Evolutionary conservation across 2,113 vertebrate genomes (phyloP).

Genomic region (Phylloscopus trochiloides): DNA sequence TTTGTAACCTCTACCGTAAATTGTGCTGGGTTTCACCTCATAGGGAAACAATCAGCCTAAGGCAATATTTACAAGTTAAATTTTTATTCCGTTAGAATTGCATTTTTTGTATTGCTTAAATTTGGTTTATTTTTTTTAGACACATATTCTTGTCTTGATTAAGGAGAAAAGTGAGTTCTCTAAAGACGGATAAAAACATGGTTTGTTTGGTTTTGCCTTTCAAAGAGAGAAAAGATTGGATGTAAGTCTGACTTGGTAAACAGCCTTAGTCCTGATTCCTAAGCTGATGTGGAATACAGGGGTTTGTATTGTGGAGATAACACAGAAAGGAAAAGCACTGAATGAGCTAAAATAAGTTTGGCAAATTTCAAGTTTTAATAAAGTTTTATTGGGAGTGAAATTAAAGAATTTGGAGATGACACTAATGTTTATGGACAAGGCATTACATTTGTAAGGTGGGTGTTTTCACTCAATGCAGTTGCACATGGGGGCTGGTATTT

Average conservation of each 20-base stretch:
- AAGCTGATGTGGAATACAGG: not conserved
- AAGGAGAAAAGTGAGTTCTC: not conserved
- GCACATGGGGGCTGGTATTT: not conserved
- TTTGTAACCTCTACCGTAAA: not conserved
- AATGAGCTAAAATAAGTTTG: not conserved
- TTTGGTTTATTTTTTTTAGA: not conserved
- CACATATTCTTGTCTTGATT: not conserved
- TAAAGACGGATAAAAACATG: not conserved
- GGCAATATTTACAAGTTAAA: not conserved
- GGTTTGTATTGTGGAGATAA: not conserved
- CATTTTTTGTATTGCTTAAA: not conserved
- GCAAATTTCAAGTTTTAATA: not conserved
- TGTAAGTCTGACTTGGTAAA: not conserved
- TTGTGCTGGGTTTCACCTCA: not conserved
- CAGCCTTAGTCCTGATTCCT: not conserved
- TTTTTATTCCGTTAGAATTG: not conserved
- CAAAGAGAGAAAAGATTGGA: not conserved
- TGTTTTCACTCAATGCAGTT: not conserved
- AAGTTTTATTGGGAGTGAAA: not conserved
- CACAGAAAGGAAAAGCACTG: not conserved
- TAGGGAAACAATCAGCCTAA: not conserved
- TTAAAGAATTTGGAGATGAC: not conserved
- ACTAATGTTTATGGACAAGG: not conserved
- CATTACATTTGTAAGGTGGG: not conserved
- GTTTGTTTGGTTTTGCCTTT: not conserved